Conservation (phyloP, 1,140 invertebrate genomes). For the Meloidogyne chitwoodi region DNA sequence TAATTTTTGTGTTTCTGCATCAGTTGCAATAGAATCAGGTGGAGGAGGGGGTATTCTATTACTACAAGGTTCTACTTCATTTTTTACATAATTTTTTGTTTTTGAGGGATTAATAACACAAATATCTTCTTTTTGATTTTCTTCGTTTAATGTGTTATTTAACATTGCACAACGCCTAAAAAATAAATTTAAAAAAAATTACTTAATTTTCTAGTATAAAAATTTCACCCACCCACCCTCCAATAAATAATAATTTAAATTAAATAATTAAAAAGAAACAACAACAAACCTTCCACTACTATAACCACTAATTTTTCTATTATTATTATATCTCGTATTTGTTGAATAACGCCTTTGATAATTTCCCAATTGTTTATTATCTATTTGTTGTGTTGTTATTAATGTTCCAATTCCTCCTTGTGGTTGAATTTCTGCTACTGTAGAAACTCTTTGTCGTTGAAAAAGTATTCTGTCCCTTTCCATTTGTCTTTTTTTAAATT, state of each 20-base stretch:
- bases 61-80: neutral
- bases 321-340: neutral
- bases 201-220: too few species aligned
- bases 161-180: neutral
- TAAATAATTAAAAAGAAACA: neutral
- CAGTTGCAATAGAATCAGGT: neutral
- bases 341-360: conserved; percentile 20
- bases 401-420: conserved; percentile 2
- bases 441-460: conserved; percentile 26
- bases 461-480: conserved; percentile 26
- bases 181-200: too few species aligned
- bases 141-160: neutral
- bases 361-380: neutral
- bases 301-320: conserved; percentile 5
- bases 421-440: conserved; percentile 14
- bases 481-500: conserved; percentile 7
- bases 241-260: too few species aligned
- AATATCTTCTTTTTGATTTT: neutral
- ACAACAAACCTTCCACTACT: conserved; percentile 8
- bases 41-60: neutral
- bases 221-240: too few species aligned
- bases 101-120: neutral
- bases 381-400: neutral
- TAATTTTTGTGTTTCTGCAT: conserved; percentile 3
- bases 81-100: neutral